A percentile compares a stretch with the other conserved stretches of the same genome.
These are phyloP conservation scores for Urosaurus nigricauda DNA, from an alignment of 2,797 vertebrate species.

Conservation along the genomic window DNA sequence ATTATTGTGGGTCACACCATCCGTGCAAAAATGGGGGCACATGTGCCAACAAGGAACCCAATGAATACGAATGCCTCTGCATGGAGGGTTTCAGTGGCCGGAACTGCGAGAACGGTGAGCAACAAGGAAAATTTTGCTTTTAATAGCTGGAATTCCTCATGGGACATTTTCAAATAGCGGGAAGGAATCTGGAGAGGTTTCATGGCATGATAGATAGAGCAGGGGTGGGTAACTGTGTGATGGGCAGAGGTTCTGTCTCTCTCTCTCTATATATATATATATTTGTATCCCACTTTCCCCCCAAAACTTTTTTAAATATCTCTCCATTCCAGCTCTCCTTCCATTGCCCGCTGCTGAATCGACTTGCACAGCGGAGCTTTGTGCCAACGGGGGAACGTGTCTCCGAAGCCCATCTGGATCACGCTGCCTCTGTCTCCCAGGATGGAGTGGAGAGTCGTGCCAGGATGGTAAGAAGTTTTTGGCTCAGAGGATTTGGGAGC, in stretches of 20 bases:
- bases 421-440: background rate
- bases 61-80: constrained; percentile 86
- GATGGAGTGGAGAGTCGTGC: constrained; percentile 20
- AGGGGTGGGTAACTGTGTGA: background rate
- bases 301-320: background rate
- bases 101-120: constrained; percentile 85
- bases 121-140: no score
- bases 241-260: background rate
- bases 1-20: constrained; percentile 86
- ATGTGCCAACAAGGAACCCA: constrained; percentile 85
- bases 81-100: constrained; percentile 83
- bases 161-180: background rate
- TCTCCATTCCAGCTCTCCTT: constrained; percentile 11
- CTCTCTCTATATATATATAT: no score
- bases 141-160: no score
- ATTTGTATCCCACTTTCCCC: no score
- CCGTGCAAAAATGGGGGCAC: constrained; percentile 85
- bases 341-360: background rate
- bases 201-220: no score
- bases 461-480: constrained; percentile 2
- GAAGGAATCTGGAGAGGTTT: background rate
- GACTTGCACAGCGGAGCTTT: background rate
- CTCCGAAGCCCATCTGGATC: background rate
- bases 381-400: constrained; percentile 21
- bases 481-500: no score